Evolutionary conservation across 2,113 vertebrate genomes (phyloP), one percentile per base, ranked within the genome.

Genomic region (Ursus arctos): DNA sequence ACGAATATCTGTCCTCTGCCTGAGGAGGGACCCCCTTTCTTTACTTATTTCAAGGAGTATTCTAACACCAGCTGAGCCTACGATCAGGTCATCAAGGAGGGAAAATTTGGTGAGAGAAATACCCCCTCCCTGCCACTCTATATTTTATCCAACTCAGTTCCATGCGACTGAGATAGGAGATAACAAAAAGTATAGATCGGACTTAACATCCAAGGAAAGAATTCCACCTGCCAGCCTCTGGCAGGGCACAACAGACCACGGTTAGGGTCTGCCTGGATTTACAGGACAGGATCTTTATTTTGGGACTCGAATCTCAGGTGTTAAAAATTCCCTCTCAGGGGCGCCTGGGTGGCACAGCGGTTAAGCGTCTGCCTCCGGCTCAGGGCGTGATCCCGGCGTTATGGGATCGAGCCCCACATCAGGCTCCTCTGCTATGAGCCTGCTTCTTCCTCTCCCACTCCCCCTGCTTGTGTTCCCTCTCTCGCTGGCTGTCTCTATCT

Each of bases 281-380:
- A 94, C 19, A 67, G 1, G 19, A 92, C 36, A 89, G 43, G 67
- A 22, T 69, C 95, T 86, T 88, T 28, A 63, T 51, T 79, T n/a
- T 59, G 87, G 36, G 33, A 12, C 28, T 47, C 82, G 4, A 63
- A 95, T 77, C 81, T 88, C 0, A 4, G 86, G 86, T 83, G 82
- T 72, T 95, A 92, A 98, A 96, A 51, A 92, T 88, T 55, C 85
- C 90, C 69, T 94, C 6, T 74, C 74, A 28, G 95, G 40, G 40
- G 40, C 40, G 40, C 40, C 40, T 40, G 40, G 40, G 40, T 40
- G 40, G 40, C 40, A 40, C 40, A 40, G 40, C 40, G 40, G 40
- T 40, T 40, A 4, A 40, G 40, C 40, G 40, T 40, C 40, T 4
- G 40, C 40, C 40, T 40, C 3, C 4, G 40, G 40, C 40, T 40